These are phyloP conservation scores for Epizoanthus stellaris DNA, from an alignment of 92 coral and sea anemone species.

Conservation along the genomic window DNA sequence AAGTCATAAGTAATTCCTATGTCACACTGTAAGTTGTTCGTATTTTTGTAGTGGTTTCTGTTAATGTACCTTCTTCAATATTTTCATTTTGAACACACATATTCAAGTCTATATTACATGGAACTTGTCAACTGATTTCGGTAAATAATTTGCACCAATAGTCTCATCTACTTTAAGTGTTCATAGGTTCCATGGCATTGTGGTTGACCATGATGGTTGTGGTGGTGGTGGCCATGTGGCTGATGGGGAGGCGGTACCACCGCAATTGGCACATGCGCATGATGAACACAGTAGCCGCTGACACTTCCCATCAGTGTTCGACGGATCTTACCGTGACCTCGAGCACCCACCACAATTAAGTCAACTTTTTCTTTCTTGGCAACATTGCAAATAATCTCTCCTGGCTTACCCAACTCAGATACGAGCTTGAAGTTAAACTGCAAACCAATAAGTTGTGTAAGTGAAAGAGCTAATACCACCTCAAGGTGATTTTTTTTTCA, in stretches of 20 bases:
- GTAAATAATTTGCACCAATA: not conserved
- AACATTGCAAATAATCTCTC: conserved; percentile 39
- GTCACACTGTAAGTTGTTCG: no score
- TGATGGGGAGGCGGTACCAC: conserved; percentile 46
- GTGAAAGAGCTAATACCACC: not conserved
- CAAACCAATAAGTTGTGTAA: not conserved
- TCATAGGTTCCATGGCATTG: not conserved
- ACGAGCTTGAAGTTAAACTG: conserved; percentile 41
- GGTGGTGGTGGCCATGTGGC: not conserved
- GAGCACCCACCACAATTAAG: conserved; percentile 50
- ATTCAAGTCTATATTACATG: no score
- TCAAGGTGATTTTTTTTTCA: not conserved
- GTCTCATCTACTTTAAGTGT: not conserved
- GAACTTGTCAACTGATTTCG: not conserved
- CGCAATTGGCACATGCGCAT: conserved; percentile 54
- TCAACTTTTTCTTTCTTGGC: conserved; percentile 42
- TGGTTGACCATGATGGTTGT: not conserved
- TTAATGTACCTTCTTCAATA: no score
- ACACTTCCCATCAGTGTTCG: conserved; percentile 61
- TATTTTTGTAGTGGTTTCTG: no score
- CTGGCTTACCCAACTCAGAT: conserved; percentile 49
- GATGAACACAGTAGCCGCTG: conserved; percentile 56
- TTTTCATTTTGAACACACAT: no score
- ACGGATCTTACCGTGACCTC: conserved; percentile 53
- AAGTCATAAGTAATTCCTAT: no score